Evolutionary conservation across 2,113 vertebrate genomes (phyloP), one percentile per base, ranked within the genome.

Genomic region (Charadrius vociferus): DNA sequence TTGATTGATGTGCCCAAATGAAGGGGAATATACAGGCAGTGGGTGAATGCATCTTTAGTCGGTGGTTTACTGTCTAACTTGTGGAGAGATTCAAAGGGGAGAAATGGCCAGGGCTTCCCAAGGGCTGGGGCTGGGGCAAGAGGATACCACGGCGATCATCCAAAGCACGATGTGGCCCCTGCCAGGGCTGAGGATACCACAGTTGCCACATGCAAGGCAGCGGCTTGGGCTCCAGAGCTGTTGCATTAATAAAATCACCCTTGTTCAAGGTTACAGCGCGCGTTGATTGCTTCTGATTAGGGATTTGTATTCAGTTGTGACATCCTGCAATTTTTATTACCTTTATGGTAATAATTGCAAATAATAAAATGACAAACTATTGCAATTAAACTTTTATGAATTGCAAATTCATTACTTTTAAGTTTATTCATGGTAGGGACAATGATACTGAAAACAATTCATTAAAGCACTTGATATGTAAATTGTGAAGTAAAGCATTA

Each of bases 321-420:
- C 71, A 93, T 59, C 84, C 95, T 75, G 78, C 61, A 47, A 45
- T 93, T 97, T 97, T 97, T 96, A 97, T 96, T 96, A 56, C 95
- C 90, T 96, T 93, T 93, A 72, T 34, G 78, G 95, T 77, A 91
- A 91, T 96, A 94, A 95, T 87, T 94, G 95, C 93, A 90, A 96
- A 97, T 95, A 97, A 96, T 97, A 96, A 96, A 97, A 91, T 91
- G 81, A 90, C 90, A 96, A 97, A 96, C 85, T 91, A 91, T 90
- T 19, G 78, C 95, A 97, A 96, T 97, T 95, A 96, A 96, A 94
- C 74, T 94, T 94, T 79, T 95, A 96, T 97, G 96, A 95, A 97
- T 95, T 97, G 93, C 96, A 72, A 79, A 82, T 55, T 87, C 93
- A 94, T 97, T 96, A 95, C 90, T 94, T 95, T 93, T 91, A 96